These are phyloP conservation scores for Phasianus colchicus DNA, from an alignment of 2,113 vertebrate genomes.

Conservation along the genomic window DNA sequence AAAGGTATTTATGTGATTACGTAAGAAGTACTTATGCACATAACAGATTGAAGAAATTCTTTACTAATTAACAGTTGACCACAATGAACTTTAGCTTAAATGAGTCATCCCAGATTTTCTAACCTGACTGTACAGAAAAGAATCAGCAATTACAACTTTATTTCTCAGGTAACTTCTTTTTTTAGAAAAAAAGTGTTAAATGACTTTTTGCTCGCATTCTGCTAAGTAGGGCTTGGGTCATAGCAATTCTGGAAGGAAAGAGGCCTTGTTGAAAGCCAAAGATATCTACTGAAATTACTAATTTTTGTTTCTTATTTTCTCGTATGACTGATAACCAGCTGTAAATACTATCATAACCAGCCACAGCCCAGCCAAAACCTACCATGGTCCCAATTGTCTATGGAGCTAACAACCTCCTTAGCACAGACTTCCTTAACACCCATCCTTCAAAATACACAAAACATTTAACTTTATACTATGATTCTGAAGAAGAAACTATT, in stretches of 20 bases:
- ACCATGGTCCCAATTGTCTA: rapidly evolving
- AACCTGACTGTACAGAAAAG: background rate
- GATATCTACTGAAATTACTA: background rate
- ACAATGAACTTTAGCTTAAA: background rate
- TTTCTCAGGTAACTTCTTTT: background rate
- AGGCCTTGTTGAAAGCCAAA: background rate
- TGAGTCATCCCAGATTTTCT: background rate
- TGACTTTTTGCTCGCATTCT: background rate
- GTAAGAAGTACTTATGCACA: background rate
- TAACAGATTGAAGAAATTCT: background rate
- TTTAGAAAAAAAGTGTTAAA: background rate
- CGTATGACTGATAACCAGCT: background rate
- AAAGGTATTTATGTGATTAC: rapidly evolving
- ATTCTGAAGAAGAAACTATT: background rate
- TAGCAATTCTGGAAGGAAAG: background rate
- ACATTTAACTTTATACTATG: background rate
- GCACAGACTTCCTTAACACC: background rate
- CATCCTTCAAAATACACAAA: background rate
- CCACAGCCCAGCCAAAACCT: background rate
- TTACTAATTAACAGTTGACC: background rate
- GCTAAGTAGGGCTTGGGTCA: background rate
- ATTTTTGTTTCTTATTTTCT: background rate
- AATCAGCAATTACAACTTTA: background rate
- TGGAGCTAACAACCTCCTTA: background rate
- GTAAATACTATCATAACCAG: background rate